phyloP scores from a whole-genome alignment of 2,888 invertebrate species.

The Alentia gelatinosa region DNA sequence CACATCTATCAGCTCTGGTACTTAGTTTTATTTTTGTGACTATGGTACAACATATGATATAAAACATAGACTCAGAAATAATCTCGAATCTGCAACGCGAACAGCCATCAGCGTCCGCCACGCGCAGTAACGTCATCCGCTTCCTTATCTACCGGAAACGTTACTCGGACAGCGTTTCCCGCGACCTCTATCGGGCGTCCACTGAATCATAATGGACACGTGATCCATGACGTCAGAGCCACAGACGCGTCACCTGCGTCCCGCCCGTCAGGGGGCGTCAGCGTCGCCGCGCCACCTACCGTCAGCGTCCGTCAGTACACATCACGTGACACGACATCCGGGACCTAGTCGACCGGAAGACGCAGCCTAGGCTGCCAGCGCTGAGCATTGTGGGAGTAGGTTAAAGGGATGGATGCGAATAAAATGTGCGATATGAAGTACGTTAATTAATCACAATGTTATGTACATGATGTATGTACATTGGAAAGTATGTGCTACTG shows the following conservation, averaged over 20 bases:
- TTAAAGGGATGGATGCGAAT: background rate
- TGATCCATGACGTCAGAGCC: constrained; percentile 49
- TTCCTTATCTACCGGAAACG: constrained; percentile 41
- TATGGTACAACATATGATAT: no score
- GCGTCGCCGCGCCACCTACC: background rate
- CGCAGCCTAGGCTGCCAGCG: background rate
- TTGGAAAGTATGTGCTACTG: no score
- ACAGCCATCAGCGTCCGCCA: background rate
- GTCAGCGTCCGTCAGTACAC: constrained; percentile 32
- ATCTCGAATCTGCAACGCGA: background rate
- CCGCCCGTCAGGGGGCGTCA: constrained; percentile 19
- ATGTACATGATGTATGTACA: background rate
- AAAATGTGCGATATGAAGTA: background rate
- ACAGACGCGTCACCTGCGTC: constrained; percentile 36
- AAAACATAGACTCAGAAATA: background rate
- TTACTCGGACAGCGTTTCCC: constrained; percentile 11
- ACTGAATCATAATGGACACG: constrained; percentile 22
- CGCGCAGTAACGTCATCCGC: background rate
- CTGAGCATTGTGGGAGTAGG: background rate
- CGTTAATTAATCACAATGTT: background rate
- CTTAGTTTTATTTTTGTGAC: no score
- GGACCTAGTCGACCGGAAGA: constrained; percentile 30
- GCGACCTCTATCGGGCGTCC: background rate
- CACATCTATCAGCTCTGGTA: no score
- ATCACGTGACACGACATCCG: constrained; percentile 24